Evolutionary conservation across 92 coral and sea anemone species (phyloP).

Genomic region (Porites cylindrica): DNA sequence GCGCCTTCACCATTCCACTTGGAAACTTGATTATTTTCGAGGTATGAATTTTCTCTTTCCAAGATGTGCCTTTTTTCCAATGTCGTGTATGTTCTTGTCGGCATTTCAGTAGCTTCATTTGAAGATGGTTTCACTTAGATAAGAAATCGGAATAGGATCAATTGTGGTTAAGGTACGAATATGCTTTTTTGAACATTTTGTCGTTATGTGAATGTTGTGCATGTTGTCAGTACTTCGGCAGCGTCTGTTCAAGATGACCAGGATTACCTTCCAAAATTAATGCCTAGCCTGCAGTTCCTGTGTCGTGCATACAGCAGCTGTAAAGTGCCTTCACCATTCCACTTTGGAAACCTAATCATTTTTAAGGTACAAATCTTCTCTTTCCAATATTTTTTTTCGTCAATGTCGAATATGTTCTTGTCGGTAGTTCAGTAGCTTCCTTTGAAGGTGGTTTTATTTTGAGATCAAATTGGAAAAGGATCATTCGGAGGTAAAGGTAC

Average conservation of each 20-base stretch:
- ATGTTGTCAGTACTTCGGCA: no score
- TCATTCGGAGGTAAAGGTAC: neutral
- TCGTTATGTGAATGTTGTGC: no score
- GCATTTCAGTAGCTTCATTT: neutral
- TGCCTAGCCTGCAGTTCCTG: no score
- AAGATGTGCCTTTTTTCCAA: neutral
- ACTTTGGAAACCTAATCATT: no score
- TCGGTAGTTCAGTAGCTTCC: neutral
- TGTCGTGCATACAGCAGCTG: no score
- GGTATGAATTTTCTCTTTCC: neutral
- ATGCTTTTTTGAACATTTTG: no score
- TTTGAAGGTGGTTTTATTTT: neutral
- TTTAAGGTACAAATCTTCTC: neutral
- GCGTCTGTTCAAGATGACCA: no score
- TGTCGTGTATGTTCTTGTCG: neutral
- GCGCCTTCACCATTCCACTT: no score
- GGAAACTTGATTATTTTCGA: neutral
- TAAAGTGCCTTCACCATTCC: no score
- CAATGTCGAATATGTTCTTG: neutral
- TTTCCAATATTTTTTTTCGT: neutral
- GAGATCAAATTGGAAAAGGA: no score
- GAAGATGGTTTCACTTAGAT: neutral
- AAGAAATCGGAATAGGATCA: neutral
- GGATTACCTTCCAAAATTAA: no score
- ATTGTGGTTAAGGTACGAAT: no score